A percentile compares a stretch with the other conserved stretches of the same genome.
Evolutionary conservation across 1,140 invertebrate genomes (phyloP).

Genomic region (Polyergus mexicanus): DNA sequence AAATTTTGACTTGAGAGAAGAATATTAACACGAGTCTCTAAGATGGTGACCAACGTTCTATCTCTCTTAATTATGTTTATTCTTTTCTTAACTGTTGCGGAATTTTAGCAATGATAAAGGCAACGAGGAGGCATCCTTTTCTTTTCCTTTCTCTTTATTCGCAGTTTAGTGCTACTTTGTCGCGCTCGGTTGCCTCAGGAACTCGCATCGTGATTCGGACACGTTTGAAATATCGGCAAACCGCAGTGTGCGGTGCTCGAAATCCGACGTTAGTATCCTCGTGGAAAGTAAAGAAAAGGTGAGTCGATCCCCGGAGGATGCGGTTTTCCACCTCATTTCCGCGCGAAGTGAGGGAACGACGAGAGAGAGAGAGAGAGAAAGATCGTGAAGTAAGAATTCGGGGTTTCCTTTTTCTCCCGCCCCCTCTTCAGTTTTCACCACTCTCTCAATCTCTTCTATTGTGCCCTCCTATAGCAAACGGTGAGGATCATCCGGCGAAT

Average conservation of each 20-base stretch:
- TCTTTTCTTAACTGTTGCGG: neutral
- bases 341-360: conserved; percentile 79
- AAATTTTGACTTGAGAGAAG: no score
- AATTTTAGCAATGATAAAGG: conserved; percentile 26
- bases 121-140: neutral
- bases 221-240: conserved; percentile 69
- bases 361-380: conserved; percentile 11
- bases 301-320: conserved; percentile 72
- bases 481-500: conserved; percentile 80
- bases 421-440: conserved; percentile 27
- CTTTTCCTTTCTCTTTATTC: conserved; percentile 12
- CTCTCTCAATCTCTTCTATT: conserved; percentile 73
- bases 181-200: conserved; percentile 66
- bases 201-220: conserved; percentile 56
- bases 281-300: conserved; percentile 70
- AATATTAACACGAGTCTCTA: no score
- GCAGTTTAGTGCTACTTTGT: conserved; percentile 59
- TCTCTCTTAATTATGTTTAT: neutral
- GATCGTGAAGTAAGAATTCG: conserved; percentile 76
- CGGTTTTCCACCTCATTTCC: conserved; percentile 86
- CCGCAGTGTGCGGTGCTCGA: conserved; percentile 58
- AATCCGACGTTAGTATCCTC: conserved; percentile 66
- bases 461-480: conserved; percentile 71
- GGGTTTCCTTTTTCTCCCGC: conserved; percentile 31
- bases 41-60: neutral